Evolutionary conservation across 2,797 vertebrate genomes (phyloP).

Genomic region (Acanthopagrus latus): DNA sequence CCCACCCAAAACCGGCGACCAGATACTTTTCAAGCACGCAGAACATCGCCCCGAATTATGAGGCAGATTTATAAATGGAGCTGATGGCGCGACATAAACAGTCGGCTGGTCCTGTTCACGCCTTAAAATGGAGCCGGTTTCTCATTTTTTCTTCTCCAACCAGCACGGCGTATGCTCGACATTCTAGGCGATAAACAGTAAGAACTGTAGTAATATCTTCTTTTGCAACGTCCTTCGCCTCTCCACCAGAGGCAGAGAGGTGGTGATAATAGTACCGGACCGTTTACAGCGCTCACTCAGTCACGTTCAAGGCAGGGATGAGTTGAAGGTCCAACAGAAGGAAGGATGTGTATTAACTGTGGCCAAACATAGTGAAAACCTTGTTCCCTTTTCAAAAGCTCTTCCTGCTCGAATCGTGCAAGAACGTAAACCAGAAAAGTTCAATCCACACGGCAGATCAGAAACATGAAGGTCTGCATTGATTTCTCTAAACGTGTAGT

Average conservation of each 20-base stretch:
- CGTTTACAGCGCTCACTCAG: conserved; percentile 26
- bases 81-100: neutral
- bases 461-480: neutral
- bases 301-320: conserved; percentile 16
- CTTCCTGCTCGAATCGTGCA: conserved; percentile 31
- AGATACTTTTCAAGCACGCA: neutral
- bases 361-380: conserved; percentile 40
- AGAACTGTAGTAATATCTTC: conserved; percentile 38
- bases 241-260: conserved; percentile 26
- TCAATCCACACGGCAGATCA: neutral
- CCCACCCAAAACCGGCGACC: neutral
- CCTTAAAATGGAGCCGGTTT: neutral
- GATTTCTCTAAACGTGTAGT: neutral
- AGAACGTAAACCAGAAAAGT: neutral
- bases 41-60: neutral
- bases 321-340: conserved; percentile 50
- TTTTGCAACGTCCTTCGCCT: conserved; percentile 36
- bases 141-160: conserved; percentile 6
- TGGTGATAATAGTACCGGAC: conserved; percentile 49
- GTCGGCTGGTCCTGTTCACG: neutral
- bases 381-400: conserved; percentile 31
- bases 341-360: conserved; percentile 49
- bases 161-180: neutral
- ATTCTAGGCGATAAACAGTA: neutral
- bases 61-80: conserved; percentile 3